A percentile compares a stretch with the other conserved stretches of the same genome.
Evolutionary conservation across 1,140 invertebrate species (phyloP).

Genomic region (Drosophila nigromelanica): DNA sequence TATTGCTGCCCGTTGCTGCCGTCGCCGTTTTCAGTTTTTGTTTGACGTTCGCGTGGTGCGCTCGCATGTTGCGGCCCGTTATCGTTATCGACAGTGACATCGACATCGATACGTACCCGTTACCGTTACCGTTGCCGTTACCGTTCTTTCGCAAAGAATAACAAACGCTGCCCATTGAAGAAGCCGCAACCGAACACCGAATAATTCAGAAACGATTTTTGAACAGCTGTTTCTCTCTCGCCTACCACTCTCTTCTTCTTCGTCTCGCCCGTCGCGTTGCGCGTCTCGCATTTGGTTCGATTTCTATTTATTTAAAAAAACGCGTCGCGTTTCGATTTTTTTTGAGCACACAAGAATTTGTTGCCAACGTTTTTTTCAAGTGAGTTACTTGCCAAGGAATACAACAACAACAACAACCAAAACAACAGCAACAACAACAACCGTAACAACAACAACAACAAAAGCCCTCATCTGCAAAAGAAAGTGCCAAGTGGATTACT

Average conservation of each 20-base stretch:
- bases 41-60: slow-evolving; percentile 76
- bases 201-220: slow-evolving; percentile 3
- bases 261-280: slow-evolving; percentile 18
- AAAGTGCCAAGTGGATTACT: slow-evolving; percentile 36
- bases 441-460: slow-evolving; percentile 6
- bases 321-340: slow-evolving; percentile 35
- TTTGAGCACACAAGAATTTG: slow-evolving; percentile 40
- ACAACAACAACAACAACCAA: slow-evolving; percentile 19
- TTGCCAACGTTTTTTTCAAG: slow-evolving; percentile 50
- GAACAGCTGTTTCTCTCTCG: slow-evolving; percentile 25
- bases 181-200: not conserved
- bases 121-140: slow-evolving; percentile 18
- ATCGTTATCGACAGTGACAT: slow-evolving; percentile 28
- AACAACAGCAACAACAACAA: slow-evolving; percentile 12
- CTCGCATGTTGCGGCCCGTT: slow-evolving; percentile 65
- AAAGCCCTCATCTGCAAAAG: slow-evolving; percentile 1
- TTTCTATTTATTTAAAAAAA: not conserved
- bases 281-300: not conserved
- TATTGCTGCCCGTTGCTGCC: slow-evolving; percentile 36
- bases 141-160: slow-evolving; percentile 11
- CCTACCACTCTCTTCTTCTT: not conserved
- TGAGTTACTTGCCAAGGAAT: slow-evolving; percentile 44
- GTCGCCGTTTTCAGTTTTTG: slow-evolving; percentile 75
- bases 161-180: not conserved
- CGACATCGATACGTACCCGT: slow-evolving; percentile 27